Percentiles rank a stretch among this genome's conserved stretches.
phyloP scores from a whole-genome alignment of 2,113 vertebrate species.

The Neomonachus schauinslandi region DNA sequence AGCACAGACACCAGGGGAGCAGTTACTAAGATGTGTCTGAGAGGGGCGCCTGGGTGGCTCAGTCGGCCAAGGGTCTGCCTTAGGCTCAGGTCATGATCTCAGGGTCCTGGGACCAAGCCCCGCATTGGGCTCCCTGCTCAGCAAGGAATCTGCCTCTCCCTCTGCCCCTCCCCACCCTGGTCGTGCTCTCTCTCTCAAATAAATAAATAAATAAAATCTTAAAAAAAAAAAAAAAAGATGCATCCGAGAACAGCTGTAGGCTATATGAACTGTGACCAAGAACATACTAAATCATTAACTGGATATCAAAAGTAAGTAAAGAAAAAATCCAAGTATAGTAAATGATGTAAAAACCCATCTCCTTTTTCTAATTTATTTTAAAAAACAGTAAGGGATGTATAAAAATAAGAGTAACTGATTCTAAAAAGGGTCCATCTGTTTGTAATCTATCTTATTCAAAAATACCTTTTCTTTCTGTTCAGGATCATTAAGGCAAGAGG shows the following conservation, averaged over 20 bases:
- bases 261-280: background rate
- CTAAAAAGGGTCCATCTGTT: background rate
- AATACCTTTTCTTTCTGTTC: background rate
- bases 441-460: background rate
- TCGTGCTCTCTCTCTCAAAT: background rate
- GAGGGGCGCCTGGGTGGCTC: background rate
- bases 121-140: accelerated
- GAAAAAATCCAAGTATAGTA: background rate
- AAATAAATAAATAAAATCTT: background rate
- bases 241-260: background rate
- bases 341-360: background rate
- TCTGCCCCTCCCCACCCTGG: background rate
- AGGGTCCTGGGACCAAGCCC: background rate
- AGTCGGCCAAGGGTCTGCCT: too few relatives aligned
- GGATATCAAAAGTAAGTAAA: background rate
- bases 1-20: background rate
- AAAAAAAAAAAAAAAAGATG: background rate
- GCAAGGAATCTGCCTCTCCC: background rate
- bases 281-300: background rate
- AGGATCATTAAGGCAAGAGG: background rate
- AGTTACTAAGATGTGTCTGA: background rate
- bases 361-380: conserved; percentile 29
- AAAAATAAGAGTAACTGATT: background rate
- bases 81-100: background rate
- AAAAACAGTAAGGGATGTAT: conserved; percentile 27